phyloP scores from a whole-genome alignment of 1,140 invertebrate species.

The Eupristina koningsbergeri region DNA sequence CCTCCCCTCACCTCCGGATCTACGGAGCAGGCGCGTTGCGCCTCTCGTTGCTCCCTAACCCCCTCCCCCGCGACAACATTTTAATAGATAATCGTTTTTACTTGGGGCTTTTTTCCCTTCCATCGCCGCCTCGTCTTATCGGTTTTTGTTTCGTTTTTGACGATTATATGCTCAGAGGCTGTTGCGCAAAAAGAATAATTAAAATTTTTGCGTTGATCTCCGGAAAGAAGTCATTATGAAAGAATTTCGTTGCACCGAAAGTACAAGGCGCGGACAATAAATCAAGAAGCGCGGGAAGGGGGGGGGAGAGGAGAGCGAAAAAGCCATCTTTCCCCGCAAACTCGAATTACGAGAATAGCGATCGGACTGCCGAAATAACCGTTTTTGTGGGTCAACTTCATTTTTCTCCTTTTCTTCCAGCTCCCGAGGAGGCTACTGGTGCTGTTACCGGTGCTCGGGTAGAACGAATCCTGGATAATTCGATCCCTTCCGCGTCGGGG shows the following conservation, averaged over 20 bases:
- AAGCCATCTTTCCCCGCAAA: constrained; percentile 16
- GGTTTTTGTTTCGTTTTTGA: background rate
- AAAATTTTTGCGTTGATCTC: background rate
- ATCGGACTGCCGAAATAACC: background rate
- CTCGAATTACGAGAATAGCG: background rate
- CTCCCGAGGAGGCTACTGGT: background rate
- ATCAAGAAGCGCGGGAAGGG: constrained; percentile 17
- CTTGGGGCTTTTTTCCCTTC: too few species aligned
- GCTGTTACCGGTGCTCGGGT: background rate
- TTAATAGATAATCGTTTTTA: background rate
- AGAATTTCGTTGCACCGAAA: background rate
- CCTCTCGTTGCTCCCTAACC: too few species aligned
- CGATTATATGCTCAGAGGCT: background rate
- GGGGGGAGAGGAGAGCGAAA: constrained; percentile 13
- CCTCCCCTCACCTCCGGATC: too few species aligned
- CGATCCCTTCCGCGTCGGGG: constrained; percentile 47
- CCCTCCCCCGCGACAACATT: too few species aligned
- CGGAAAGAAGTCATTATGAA: constrained; percentile 15
- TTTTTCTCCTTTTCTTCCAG: constrained; percentile 18
- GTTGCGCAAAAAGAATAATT: background rate
- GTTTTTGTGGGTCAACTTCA: constrained; percentile 26
- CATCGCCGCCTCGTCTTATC: background rate
- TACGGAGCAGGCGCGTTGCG: too few species aligned
- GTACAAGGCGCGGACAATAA: constrained; percentile 43
- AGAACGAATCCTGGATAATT: constrained; percentile 58